phyloP scores from a whole-genome alignment of 2,113 vertebrate genomes.

The Polypterus bichir region DNA sequence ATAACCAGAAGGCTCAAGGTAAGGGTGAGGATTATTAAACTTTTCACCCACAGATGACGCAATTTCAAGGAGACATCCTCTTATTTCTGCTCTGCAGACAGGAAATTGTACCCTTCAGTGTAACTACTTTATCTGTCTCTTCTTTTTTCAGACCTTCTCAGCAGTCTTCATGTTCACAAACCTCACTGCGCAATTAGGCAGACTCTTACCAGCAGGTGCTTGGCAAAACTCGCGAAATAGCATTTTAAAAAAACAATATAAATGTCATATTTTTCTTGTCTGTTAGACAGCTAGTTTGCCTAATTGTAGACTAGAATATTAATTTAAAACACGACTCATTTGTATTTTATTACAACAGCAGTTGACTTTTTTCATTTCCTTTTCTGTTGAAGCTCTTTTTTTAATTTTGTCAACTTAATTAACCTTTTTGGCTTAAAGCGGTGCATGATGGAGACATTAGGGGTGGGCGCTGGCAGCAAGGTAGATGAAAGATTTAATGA shows the following conservation, averaged over 20 bases:
- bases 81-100: slow-evolving; percentile 10
- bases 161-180: slow-evolving; percentile 17
- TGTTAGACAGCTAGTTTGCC: slow-evolving; percentile 16
- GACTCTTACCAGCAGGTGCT: slow-evolving; percentile 21
- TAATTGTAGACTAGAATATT: slow-evolving; percentile 4
- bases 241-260: slow-evolving; percentile 18
- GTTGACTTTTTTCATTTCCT: slow-evolving; percentile 2
- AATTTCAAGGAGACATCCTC: too few relatives aligned
- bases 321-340: slow-evolving; percentile 15
- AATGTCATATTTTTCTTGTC: slow-evolving; percentile 15
- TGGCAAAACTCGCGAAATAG: slow-evolving; percentile 21
- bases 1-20: too few relatives aligned
- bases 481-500: slow-evolving; percentile 21
- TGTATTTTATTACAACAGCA: slow-evolving; percentile 6
- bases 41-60: too few relatives aligned
- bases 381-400: slow-evolving; percentile 7
- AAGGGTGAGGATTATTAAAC: too few relatives aligned
- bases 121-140: slow-evolving; percentile 18
- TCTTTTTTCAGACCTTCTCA: slow-evolving; percentile 19
- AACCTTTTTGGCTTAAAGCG: slow-evolving; percentile 20
- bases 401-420: slow-evolving; percentile 26
- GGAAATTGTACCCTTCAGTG: slow-evolving; percentile 16
- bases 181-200: slow-evolving; percentile 25
- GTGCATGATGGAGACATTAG: slow-evolving; percentile 22
- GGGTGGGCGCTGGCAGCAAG: slow-evolving; percentile 19